phyloP scores from a whole-genome alignment of 2,113 vertebrate species.

The Actinemys pallida region DNA sequence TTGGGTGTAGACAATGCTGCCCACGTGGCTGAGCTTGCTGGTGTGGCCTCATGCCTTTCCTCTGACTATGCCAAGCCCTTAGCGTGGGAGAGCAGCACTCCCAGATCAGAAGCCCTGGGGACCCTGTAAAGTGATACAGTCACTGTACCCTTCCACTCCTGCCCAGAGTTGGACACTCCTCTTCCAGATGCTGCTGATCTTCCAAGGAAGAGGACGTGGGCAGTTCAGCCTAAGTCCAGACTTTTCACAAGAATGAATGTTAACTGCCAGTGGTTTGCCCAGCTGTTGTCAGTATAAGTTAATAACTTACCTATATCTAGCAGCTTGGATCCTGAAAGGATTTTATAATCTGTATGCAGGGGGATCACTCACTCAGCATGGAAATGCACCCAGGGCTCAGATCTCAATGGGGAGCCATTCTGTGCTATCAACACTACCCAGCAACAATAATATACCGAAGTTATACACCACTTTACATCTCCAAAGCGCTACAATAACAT shows the following conservation, averaged over 20 bases:
- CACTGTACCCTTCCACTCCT: fast-evolving
- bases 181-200: not conserved
- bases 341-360: fast-evolving
- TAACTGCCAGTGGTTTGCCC: not conserved
- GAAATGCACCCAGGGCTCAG: fast-evolving
- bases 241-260: not conserved
- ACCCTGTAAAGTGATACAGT: fast-evolving
- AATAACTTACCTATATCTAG: fast-evolving
- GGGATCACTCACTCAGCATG: not conserved
- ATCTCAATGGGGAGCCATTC: not conserved
- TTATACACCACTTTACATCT: fast-evolving
- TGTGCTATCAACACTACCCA: not conserved
- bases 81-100: not conserved
- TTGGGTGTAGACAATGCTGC: not conserved
- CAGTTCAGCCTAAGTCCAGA: not conserved
- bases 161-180: fast-evolving
- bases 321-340: fast-evolving
- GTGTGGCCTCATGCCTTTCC: fast-evolving
- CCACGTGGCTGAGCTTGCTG: fast-evolving
- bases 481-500: not conserved
- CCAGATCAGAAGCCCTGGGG: fast-evolving
- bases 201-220: not conserved
- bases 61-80: fast-evolving
- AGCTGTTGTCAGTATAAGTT: fast-evolving
- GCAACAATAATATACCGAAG: not conserved